Evolutionary conservation across 2,888 invertebrate species (phyloP), one percentile per base, ranked within the genome.

Genomic region (Latrodectus hesperus): DNA sequence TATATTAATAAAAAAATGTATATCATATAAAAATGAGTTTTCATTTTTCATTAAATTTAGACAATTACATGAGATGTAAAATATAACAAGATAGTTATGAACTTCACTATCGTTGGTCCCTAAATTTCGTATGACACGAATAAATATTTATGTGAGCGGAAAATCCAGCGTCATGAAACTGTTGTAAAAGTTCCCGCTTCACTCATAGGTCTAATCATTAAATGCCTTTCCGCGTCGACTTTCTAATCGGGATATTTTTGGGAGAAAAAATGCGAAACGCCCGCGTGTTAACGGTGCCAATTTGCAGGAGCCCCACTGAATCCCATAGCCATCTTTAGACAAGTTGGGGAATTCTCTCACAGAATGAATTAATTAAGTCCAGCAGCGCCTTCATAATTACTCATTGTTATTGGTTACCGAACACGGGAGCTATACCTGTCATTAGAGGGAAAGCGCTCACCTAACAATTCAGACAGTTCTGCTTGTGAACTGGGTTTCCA

Each of bases 291-390:
- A 80, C 14, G 80, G 72, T 11, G 71, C 72, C 64, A 80, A 80
- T 80, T 80, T 80, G 16, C 16, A 9, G 49, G 1, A 16, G 26
- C 55, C 14, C 17, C 67, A 4, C n/a, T 53, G 49, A 22, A 53
- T 14, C 78, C 16, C 14, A 65, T 55, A 14, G 11, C n/a, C 53
- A 55, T 60, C 22, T 49, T 65, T 51, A 77, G 68, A 68, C 26
- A n/a, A 49, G 76, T 76, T 6, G 12, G 60, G 2, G 79, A 68
- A 71, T 55, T 80, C 17, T 51, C 55, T 55, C 14, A 55, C 17
- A 72, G 80, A 72, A 72, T 64, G 80, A 72, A 80, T 80, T 80
- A 72, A 80, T 80, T 80, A 72, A 80, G 72, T 64, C 60, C 64
- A 64, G 51, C 16, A n/a, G 76, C 11, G 55, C 5, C 64, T 51